Conservation (phyloP, 2,888 invertebrate species). For the Agelastica alni region DNA sequence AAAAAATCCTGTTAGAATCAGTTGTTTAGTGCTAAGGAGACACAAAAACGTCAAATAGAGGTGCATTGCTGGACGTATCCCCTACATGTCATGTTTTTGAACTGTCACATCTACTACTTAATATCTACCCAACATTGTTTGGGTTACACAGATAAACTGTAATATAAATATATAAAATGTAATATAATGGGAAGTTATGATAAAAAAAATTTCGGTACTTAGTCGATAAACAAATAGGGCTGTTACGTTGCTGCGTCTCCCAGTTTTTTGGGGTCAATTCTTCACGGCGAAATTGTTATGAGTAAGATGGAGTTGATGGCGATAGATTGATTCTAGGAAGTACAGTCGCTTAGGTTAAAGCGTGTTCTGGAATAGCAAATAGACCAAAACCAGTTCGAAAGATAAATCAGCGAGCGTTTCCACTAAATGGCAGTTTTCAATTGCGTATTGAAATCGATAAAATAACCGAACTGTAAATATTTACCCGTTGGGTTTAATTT, state of each 20-base stretch:
- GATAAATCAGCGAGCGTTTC: neutral
- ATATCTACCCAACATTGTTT: no score
- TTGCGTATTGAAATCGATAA: neutral
- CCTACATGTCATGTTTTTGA: no score
- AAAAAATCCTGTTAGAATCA: no score
- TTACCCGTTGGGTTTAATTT: neutral
- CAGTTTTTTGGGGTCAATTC: neutral
- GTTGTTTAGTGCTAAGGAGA: no score
- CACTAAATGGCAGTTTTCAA: neutral
- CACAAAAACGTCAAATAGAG: no score
- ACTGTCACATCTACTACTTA: no score
- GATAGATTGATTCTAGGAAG: constrained; percentile 11
- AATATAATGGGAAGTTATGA: no score
- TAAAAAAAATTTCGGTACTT: no score
- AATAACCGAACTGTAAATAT: neutral
- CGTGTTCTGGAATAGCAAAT: constrained; percentile 4
- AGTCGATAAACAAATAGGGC: neutral
- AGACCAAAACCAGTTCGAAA: constrained; percentile 8
- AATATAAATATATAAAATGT: no score
- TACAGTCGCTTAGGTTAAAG: constrained; percentile 6
- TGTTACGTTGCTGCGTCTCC: neutral
- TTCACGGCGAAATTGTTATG: constrained; percentile 10
- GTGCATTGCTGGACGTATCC: no score
- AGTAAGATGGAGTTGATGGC: constrained; percentile 16
- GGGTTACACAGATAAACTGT: no score